Percentiles rank a stretch among this genome's conserved stretches.
Conservation (phyloP, 1,140 invertebrate species). For the Nasonia vitripennis region DNA sequence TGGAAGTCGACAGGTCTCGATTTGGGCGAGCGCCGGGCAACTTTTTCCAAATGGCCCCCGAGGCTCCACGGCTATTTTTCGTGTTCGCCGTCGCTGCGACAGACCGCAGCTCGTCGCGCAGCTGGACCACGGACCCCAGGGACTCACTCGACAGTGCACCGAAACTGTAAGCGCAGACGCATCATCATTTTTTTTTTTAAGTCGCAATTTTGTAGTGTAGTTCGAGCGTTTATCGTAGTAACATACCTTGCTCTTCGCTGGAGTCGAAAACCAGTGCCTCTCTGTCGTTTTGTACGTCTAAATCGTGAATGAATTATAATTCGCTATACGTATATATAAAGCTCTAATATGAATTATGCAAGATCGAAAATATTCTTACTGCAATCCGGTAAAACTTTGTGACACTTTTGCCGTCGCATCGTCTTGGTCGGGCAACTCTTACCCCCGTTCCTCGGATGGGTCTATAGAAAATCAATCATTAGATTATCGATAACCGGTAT, state of each 20-base stretch:
- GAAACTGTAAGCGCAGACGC: conserved; percentile 53
- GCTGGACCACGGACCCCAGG: conserved; percentile 80
- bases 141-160: conserved; percentile 77
- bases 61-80: conserved; percentile 67
- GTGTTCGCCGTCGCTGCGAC: conserved; percentile 72
- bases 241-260: conserved; percentile 26
- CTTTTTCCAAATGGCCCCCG: conserved; percentile 59
- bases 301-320: conserved; percentile 23
- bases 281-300: conserved; percentile 59
- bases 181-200: neutral
- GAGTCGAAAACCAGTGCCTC: conserved; percentile 27
- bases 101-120: conserved; percentile 79
- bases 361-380: conserved; percentile 59
- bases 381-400: conserved; percentile 65
- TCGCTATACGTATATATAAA: no score
- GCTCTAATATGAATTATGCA: no score
- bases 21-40: conserved; percentile 65
- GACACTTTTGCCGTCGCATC: conserved; percentile 74
- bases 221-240: neutral
- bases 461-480: conserved; percentile 59
- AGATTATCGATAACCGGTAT: neutral
- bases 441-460: conserved; percentile 81
- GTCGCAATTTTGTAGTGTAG: neutral
- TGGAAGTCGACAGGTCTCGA: conserved; percentile 60
- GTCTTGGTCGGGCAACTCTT: conserved; percentile 80